These are phyloP conservation scores for Muscicapa adusta DNA, from an alignment of 2,113 vertebrate species.

Conservation along the genomic window DNA sequence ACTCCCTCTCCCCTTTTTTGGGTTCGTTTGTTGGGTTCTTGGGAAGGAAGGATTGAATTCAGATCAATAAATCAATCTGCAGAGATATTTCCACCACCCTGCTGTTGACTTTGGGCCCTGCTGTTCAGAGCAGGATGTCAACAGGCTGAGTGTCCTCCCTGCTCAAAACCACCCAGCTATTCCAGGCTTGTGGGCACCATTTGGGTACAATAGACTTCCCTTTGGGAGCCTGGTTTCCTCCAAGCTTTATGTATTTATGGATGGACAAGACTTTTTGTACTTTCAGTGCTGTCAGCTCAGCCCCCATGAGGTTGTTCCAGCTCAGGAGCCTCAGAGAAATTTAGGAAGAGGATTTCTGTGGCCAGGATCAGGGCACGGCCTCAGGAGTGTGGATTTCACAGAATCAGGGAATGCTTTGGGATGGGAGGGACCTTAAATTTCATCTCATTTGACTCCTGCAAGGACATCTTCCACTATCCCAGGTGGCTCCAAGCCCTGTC, in stretches of 20 bases:
- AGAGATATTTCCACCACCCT: not conserved
- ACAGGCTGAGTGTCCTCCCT: not conserved
- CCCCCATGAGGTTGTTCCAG: fast-evolving
- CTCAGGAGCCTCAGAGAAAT: not conserved
- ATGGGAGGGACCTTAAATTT: not conserved
- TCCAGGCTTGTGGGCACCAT: not conserved
- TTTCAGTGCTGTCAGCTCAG: not conserved
- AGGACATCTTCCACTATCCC: not conserved
- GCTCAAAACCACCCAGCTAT: not conserved
- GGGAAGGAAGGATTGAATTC: not conserved
- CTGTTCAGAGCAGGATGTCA: not conserved
- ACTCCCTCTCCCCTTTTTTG: fast-evolving
- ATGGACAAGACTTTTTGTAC: not conserved
- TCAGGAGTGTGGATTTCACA: fast-evolving
- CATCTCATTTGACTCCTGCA: not conserved
- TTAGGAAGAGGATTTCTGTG: not conserved
- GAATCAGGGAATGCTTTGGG: not conserved
- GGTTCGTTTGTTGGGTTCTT: not conserved
- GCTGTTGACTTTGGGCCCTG: conserved; percentile 7
- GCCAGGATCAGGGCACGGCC: not conserved
- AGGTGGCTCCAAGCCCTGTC: not conserved
- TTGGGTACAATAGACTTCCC: not conserved
- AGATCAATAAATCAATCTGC: not conserved
- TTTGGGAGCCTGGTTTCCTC: not conserved
- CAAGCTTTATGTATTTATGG: too few relatives aligned